A percentile compares a stretch with the other conserved stretches of the same genome.
phyloP scores from a whole-genome alignment of 1,140 invertebrate species.

The Bilobella aurantiaca region DNA sequence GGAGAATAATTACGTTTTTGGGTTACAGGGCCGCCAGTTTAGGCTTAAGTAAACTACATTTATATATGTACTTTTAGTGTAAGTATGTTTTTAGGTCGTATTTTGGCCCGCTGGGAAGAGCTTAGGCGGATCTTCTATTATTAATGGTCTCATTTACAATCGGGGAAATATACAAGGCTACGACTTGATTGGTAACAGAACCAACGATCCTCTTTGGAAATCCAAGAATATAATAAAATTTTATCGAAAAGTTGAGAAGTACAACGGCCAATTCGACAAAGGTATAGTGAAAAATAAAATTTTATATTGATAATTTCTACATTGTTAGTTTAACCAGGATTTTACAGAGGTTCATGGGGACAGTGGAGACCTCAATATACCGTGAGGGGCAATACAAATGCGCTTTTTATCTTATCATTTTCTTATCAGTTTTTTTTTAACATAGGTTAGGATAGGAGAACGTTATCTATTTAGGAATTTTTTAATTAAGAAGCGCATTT shows the following conservation, averaged over 20 bases:
- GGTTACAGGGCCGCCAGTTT: no score
- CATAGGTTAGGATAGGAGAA: not conserved
- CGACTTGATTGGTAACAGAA: constrained; percentile 69
- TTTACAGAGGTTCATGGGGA: no score
- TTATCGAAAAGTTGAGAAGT: constrained; percentile 49
- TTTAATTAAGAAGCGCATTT: not conserved
- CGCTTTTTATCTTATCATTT: no score
- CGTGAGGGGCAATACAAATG: no score
- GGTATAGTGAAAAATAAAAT: not conserved
- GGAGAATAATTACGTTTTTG: no score
- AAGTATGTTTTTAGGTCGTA: not conserved
- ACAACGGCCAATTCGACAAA: constrained; percentile 28
- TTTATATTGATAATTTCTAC: no score
- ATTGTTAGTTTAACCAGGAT: no score
- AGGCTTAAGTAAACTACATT: no score
- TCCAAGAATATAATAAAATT: constrained; percentile 66
- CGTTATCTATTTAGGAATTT: not conserved
- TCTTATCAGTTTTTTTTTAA: no score
- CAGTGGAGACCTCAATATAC: no score
- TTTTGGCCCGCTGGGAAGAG: constrained; percentile 40
- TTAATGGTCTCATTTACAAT: constrained; percentile 60
- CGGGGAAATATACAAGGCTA: constrained; percentile 65
- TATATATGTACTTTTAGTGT: not conserved
- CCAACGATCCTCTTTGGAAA: constrained; percentile 75
- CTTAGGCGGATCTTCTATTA: constrained; percentile 49